phyloP scores from a whole-genome alignment of 2,797 vertebrate species.

The Sebastes taczanowskii region DNA sequence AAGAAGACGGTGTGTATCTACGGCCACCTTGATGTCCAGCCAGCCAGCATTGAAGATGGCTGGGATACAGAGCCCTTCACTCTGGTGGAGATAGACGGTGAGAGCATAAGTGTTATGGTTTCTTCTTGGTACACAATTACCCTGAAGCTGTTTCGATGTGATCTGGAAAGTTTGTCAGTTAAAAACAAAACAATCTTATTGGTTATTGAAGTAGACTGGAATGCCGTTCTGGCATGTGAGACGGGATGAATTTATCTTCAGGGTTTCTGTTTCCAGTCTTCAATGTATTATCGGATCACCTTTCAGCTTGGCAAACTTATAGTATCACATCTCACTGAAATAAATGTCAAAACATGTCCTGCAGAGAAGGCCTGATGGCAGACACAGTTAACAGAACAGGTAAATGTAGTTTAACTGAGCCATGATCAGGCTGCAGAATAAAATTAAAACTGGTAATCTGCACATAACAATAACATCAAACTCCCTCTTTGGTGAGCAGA shows the following conservation, averaged over 20 bases:
- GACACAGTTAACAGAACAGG: neutral
- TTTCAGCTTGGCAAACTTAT: neutral
- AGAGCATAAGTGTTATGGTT: conserved; percentile 29
- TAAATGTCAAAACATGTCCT: neutral
- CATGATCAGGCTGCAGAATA: neutral
- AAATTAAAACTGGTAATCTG: neutral
- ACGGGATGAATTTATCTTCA: neutral
- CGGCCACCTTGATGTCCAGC: conserved; percentile 96
- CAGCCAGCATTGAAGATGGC: conserved; percentile 89
- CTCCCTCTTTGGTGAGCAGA: neutral
- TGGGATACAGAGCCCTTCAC: conserved; percentile 98
- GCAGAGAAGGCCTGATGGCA: neutral
- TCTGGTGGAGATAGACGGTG: conserved; percentile 93
- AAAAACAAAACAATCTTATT: accelerated
- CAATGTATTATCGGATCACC: accelerated
- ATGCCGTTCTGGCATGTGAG: neutral
- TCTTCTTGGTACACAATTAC: neutral
- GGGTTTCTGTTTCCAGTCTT: neutral
- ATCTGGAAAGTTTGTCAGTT: neutral
- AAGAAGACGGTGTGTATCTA: conserved; percentile 98
- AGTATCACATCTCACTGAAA: neutral
- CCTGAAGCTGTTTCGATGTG: neutral
- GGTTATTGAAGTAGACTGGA: neutral
- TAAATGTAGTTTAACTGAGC: neutral
- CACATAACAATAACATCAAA: neutral